phyloP scores from a whole-genome alignment of 2,888 invertebrate species.

The Machimus rusticus region DNA sequence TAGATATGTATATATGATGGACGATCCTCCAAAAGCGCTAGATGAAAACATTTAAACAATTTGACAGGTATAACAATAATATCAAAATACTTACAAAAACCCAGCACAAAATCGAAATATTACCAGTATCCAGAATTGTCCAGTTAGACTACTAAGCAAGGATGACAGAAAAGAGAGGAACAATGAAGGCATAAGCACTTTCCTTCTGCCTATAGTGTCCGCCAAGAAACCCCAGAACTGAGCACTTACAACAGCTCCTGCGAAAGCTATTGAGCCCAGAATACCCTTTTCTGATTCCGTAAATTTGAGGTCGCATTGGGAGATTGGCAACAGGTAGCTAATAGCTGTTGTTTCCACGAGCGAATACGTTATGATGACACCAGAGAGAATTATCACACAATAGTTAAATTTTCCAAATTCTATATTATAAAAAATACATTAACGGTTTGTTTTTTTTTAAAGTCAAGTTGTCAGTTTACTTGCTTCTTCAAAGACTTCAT shows the following conservation, averaged over 20 bases:
- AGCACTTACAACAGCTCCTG: conserved; percentile 65
- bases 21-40: conserved; percentile 53
- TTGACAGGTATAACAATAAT: neutral
- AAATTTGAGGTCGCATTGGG: conserved; percentile 62
- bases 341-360: conserved; percentile 62
- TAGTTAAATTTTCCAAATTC: conserved; percentile 66
- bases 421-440: conserved; percentile 48
- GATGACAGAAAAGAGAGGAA: conserved; percentile 63
- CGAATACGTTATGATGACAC: conserved; percentile 65
- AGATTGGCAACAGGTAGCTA: conserved; percentile 66
- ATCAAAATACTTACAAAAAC: neutral
- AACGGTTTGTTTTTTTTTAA: neutral
- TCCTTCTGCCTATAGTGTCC: conserved; percentile 65
- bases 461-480: neutral
- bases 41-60: neutral
- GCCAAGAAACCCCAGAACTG: conserved; percentile 68
- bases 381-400: conserved; percentile 63
- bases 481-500: neutral
- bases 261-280: conserved; percentile 59
- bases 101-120: conserved; percentile 61
- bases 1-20: conserved; percentile 65
- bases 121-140: conserved; percentile 64
- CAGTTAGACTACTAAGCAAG: conserved; percentile 63
- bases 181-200: conserved; percentile 63
- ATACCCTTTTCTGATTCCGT: conserved; percentile 61